Percentiles rank a stretch among this genome's conserved stretches.
Conservation (phyloP, 2,888 invertebrate genomes). For the Lapara coniferarum region DNA sequence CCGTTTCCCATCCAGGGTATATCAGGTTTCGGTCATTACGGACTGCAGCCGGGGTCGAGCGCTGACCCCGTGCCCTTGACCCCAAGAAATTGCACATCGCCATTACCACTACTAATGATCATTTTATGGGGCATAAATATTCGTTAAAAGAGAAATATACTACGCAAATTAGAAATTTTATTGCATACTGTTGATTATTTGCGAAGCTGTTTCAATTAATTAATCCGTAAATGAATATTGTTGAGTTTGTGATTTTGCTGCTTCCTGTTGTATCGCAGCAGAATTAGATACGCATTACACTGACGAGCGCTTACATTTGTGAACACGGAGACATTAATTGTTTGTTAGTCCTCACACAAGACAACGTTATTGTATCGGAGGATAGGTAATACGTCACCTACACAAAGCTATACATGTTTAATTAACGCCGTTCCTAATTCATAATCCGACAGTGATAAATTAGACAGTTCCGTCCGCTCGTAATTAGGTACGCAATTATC, state of each 20-base stretch:
- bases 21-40: constrained; percentile 49
- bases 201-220: neutral
- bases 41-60: constrained; percentile 36
- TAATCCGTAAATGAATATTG: neutral
- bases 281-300: constrained; percentile 8
- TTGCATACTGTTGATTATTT: neutral
- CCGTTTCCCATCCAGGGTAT: constrained; percentile 35
- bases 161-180: constrained; percentile 9
- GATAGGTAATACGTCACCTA: constrained; percentile 52
- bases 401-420: constrained; percentile 80
- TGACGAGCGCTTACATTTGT: constrained; percentile 4
- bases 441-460: constrained; percentile 83
- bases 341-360: constrained; percentile 43
- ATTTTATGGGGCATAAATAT: constrained; percentile 8
- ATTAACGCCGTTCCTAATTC: constrained; percentile 80
- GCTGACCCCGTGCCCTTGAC: constrained; percentile 39
- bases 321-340: constrained; percentile 51
- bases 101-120: constrained; percentile 27
- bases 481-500: constrained; percentile 82
- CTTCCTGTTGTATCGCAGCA: neutral
- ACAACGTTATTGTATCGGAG: constrained; percentile 34
- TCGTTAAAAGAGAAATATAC: neutral
- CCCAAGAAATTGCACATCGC: constrained; percentile 43
- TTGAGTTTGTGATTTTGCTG: neutral
- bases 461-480: constrained; percentile 71